Base-by-base conservation (phyloP, 2,797 vertebrate species). In the Eutrigla gurnardus region DNA sequence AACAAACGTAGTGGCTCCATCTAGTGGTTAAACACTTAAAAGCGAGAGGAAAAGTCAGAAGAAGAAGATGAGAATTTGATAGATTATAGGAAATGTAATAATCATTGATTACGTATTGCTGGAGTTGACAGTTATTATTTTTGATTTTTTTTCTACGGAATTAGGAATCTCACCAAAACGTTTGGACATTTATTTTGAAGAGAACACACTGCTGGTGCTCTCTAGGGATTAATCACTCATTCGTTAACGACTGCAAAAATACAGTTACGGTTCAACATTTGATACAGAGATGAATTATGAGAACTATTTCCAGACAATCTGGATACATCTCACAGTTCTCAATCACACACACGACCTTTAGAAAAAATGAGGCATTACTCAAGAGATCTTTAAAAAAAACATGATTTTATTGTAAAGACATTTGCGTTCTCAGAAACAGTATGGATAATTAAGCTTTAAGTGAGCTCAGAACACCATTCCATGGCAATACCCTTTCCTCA, bases 341-440 rank as follows among this genome's bases (percentile, higher is more conserved):
- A 33, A 18, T 25, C 4, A 59, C 5, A 18, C 6, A 13, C 4
- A 15, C n/a, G 25, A 47, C 53, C 14, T 11, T 18, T 4, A 61
- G 18, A 57, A 52, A 50, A 61, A 75, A 59, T 0, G 13, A 59
- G 6, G n/a, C 17, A 50, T n/a, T 13, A 47, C 52, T 35, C n/a
- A 32, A 65, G 18, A 61, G 17, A 49, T 13, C 10, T 33, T 53
- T 35, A 8, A 9, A 32, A 55, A 33, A 46, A 70, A 57, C 25
- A 53, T 3, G 17, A 57, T 67, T 78, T 69, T 65, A 72, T 61
- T 77, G 5, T 14, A 6, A 39, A 60, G 3, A 43, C 32, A 35
- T 47, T 39, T 3, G 3, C 46, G 52, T 54, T 60, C 33, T 46
- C 8, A 47, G 11, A 67, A 53, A 32, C 3, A 35, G 32, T 9